These are phyloP conservation scores for Deroplatys truncata DNA, from an alignment of 2,888 invertebrate species.

Conservation along the genomic window DNA sequence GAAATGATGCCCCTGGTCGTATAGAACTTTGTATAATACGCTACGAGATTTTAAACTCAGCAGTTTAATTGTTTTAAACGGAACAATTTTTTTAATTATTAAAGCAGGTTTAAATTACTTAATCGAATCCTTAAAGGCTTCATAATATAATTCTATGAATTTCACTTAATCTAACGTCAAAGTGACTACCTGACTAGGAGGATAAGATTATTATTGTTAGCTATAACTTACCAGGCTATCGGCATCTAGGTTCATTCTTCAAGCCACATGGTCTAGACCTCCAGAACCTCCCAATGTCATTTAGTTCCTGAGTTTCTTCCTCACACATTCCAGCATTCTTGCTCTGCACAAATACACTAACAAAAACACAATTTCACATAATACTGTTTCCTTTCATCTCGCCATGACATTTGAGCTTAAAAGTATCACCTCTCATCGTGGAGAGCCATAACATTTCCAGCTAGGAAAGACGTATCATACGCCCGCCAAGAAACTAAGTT, in stretches of 20 bases:
- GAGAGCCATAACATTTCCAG: neutral
- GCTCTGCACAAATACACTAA: neutral
- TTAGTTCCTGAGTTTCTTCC: neutral
- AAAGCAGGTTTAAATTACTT: too few relatives aligned
- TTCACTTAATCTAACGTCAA: neutral
- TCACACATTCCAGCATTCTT: slow-evolving; percentile 23
- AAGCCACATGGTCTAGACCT: slow-evolving; percentile 52
- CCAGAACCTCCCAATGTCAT: slow-evolving; percentile 15
- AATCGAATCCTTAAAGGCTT: too few relatives aligned
- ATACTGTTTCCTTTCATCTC: neutral
- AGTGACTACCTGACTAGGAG: too few relatives aligned
- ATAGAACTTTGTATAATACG: too few relatives aligned
- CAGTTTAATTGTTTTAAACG: too few relatives aligned
- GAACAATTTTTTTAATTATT: too few relatives aligned
- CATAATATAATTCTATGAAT: too few relatives aligned
- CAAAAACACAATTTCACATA: neutral
- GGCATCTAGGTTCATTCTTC: slow-evolving; percentile 68
- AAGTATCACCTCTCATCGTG: neutral
- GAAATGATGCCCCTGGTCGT: too few relatives aligned
- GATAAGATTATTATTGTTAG: neutral
- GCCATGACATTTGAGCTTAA: slow-evolving; percentile 2
- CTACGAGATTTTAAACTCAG: too few relatives aligned
- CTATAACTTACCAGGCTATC: slow-evolving; percentile 60
- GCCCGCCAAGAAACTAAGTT: neutral
- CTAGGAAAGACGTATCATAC: neutral